Conservation (phyloP, 2,888 invertebrate genomes). For the Lysandra coridon region DNA sequence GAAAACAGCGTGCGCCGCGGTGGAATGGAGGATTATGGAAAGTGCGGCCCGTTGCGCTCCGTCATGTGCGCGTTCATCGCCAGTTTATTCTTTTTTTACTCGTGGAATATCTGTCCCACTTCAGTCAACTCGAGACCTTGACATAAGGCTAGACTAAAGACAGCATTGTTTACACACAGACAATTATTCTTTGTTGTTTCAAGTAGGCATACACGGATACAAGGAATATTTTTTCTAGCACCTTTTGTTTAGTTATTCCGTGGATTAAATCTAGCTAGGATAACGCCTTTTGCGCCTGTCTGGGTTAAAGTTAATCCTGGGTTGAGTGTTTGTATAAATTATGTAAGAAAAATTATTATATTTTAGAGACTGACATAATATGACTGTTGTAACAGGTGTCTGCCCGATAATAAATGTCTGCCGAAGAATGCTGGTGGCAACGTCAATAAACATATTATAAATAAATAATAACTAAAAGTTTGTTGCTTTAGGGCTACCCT, state of each 20-base stretch:
- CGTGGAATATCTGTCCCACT: conserved; percentile 7
- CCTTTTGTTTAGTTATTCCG: conserved; percentile 18
- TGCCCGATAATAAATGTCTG: neutral
- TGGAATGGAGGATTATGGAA: no score
- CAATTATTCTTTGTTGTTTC: conserved; percentile 31
- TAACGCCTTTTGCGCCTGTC: neutral
- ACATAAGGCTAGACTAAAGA: conserved; percentile 27
- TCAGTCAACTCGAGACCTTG: conserved; percentile 27
- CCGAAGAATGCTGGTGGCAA: neutral
- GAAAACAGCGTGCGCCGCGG: no score
- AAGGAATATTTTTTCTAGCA: conserved; percentile 20
- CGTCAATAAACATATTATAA: neutral
- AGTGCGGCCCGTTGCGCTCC: no score
- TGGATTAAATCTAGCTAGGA: neutral
- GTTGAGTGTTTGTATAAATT: neutral
- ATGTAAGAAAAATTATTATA: no score
- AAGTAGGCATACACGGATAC: conserved; percentile 29
- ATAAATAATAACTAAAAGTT: neutral
- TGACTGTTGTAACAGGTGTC: neutral
- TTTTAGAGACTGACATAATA: no score
- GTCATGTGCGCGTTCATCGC: neutral
- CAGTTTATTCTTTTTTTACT: neutral
- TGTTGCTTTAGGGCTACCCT: neutral
- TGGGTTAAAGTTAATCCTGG: neutral
- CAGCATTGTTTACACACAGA: conserved; percentile 28